phyloP scores from a whole-genome alignment of 2,797 vertebrate genomes.

The Oophaga sylvatica region DNA sequence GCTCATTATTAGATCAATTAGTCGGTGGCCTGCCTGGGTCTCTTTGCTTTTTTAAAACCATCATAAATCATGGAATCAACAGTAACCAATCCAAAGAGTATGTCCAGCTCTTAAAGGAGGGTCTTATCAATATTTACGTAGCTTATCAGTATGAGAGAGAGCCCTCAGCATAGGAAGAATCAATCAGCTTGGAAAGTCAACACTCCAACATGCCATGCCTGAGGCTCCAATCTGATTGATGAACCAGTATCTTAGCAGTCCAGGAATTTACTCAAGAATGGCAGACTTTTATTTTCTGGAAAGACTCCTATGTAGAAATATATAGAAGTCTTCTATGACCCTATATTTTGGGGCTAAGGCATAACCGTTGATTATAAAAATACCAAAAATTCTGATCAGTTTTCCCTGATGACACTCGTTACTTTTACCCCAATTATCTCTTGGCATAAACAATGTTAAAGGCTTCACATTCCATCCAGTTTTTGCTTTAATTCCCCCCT shows the following conservation, averaged over 20 bases:
- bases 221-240: slow-evolving; percentile 38
- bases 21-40: slow-evolving; percentile 48
- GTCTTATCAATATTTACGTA: slow-evolving; percentile 58
- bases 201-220: slow-evolving; percentile 46
- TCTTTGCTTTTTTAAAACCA: slow-evolving; percentile 50
- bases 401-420: background rate
- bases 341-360: background rate
- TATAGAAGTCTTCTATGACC: background rate
- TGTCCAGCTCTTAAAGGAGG: slow-evolving; percentile 33
- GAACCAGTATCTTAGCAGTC: slow-evolving; percentile 27
- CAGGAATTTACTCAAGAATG: slow-evolving; percentile 37
- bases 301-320: background rate
- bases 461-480: too few species aligned
- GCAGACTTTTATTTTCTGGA: background rate
- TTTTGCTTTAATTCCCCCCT: too few species aligned
- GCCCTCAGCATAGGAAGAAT: slow-evolving; percentile 34
- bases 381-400: background rate
- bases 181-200: slow-evolving; percentile 51
- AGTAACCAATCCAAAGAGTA: slow-evolving; percentile 38
- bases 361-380: background rate
- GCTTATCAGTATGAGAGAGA: slow-evolving; percentile 59
- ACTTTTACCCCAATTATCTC: too few species aligned
- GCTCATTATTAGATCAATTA: slow-evolving; percentile 59
- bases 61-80: slow-evolving; percentile 54
- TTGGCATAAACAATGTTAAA: too few species aligned